phyloP scores from a whole-genome alignment of 2,888 invertebrate species.

The Daptonema setosum region DNA sequence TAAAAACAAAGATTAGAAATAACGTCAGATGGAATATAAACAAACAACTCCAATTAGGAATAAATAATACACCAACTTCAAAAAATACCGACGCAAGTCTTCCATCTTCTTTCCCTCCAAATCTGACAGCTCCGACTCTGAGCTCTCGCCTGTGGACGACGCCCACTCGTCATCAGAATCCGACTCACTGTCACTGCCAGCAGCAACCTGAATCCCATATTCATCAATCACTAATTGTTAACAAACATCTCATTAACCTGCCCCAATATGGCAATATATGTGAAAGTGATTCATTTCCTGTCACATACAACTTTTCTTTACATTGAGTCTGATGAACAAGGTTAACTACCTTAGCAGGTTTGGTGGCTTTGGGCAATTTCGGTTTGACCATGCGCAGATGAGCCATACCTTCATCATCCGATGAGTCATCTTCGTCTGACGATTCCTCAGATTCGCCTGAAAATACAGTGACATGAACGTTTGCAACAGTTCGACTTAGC shows the following conservation, averaged over 20 bases:
- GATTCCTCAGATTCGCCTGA: not conserved
- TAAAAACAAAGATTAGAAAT: slow-evolving; percentile 2
- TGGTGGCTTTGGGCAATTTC: not conserved
- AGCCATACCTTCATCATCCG: not conserved
- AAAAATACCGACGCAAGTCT: slow-evolving; percentile 22
- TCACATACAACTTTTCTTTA: no score
- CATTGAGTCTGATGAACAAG: no score
- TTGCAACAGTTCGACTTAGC: no score
- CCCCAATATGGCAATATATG: no score
- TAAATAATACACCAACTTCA: slow-evolving; percentile 16
- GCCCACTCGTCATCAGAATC: slow-evolving; percentile 11
- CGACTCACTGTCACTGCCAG: slow-evolving; percentile 8
- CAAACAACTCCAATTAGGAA: not conserved
- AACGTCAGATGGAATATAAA: slow-evolving; percentile 2
- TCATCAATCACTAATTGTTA: no score
- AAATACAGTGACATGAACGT: no score
- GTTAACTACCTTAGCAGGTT: not conserved
- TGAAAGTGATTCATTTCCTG: no score
- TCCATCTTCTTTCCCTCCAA: slow-evolving; percentile 23
- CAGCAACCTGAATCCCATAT: no score
- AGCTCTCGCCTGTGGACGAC: slow-evolving; percentile 10
- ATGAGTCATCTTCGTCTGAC: not conserved
- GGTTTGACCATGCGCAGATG: not conserved
- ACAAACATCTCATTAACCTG: no score
- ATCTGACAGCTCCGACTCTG: slow-evolving; percentile 19